phyloP scores from a whole-genome alignment of 1,140 invertebrate genomes.

The Coenobita brevimanus region DNA sequence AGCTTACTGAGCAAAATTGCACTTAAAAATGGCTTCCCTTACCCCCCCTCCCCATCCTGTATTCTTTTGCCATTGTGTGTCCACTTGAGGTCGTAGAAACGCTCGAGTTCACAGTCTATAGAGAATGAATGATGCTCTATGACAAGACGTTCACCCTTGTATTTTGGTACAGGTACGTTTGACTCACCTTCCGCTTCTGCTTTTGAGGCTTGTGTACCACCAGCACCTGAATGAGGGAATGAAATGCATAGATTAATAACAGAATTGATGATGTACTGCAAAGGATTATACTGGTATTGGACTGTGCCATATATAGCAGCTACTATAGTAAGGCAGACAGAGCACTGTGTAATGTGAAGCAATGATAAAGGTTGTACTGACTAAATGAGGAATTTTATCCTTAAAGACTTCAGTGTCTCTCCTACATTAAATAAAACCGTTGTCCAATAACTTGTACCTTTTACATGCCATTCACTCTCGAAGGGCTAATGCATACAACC shows the following conservation, averaged over 20 bases:
- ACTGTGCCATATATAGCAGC: too few species aligned
- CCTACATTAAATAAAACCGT: too few species aligned
- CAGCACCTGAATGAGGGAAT: conserved; percentile 35
- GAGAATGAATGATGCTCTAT: conserved; percentile 33
- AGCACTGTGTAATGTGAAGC: too few species aligned
- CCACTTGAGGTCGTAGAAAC: conserved; percentile 57
- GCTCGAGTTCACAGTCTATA: conserved; percentile 42
- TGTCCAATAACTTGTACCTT: too few species aligned
- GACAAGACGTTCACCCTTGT: conserved; percentile 48
- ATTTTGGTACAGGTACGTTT: conserved; percentile 32
- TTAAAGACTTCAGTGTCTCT: too few species aligned
- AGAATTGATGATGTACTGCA: not conserved
- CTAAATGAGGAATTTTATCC: too few species aligned
- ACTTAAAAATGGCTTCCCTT: conserved; percentile 36
- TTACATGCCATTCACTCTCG: too few species aligned
- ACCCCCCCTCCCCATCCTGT: conserved; percentile 57
- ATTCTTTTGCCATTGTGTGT: conserved; percentile 57
- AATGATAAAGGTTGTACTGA: too few species aligned
- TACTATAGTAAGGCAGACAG: too few species aligned
- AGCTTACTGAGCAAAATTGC: too few species aligned
- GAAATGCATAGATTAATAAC: not conserved
- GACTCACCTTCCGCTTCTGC: conserved; percentile 53
- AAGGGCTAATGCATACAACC: too few species aligned
- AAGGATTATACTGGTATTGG: too few species aligned
- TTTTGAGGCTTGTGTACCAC: conserved; percentile 25